phyloP scores from a whole-genome alignment of 2,797 vertebrate species.

The Tenualosa thibaudeaui region DNA sequence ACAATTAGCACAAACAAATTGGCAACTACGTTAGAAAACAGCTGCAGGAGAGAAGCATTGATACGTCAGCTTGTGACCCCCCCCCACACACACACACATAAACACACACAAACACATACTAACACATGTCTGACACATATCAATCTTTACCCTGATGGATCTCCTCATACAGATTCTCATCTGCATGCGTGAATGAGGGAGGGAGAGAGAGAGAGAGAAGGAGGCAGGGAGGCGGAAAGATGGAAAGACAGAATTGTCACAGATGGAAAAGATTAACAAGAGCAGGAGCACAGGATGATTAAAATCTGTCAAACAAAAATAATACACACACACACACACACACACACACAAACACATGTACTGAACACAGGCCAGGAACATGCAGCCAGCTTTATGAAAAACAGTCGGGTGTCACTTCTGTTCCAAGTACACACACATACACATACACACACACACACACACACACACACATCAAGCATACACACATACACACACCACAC shows the following conservation, averaged over 20 bases:
- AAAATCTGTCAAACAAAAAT: slow-evolving; percentile 6
- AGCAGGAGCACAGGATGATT: not conserved
- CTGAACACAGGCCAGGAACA: not conserved
- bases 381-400: not conserved
- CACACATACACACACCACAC: not conserved
- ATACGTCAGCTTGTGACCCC: not conserved
- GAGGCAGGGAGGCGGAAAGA: not conserved
- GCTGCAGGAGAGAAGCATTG: not conserved
- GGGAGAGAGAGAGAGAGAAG: slow-evolving; percentile 26
- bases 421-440: not conserved
- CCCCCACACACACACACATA: slow-evolving; percentile 18
- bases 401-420: slow-evolving; percentile 3
- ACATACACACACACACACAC: not conserved
- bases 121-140: slow-evolving; percentile 4
- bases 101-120: slow-evolving; percentile 26
- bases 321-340: not conserved
- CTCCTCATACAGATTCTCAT: slow-evolving; percentile 41
- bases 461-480: not conserved
- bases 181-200: slow-evolving; percentile 16
- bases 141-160: slow-evolving; percentile 37
- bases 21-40: slow-evolving; percentile 5
- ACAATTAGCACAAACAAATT: slow-evolving; percentile 30
- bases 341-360: not conserved
- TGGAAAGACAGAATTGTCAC: not conserved
- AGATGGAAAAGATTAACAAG: slow-evolving; percentile 12